Percentiles rank a stretch among this genome's conserved stretches.
Evolutionary conservation across 2,113 vertebrate genomes (phyloP).

Genomic region (Stercorarius parasiticus): DNA sequence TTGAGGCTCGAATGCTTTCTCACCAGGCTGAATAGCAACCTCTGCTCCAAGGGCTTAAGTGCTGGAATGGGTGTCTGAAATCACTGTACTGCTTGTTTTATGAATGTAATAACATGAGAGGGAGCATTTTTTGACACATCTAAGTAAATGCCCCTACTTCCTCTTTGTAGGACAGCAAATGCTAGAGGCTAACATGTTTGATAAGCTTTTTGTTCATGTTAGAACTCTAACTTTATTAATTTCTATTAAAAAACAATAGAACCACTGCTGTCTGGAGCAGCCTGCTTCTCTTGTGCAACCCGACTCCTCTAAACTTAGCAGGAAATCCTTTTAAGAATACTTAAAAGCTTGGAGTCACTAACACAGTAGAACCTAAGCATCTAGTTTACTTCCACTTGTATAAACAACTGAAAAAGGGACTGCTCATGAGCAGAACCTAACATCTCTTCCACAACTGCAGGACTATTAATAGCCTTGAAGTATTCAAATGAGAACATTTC

Average conservation of each 20-base stretch:
- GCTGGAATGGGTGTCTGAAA: neutral
- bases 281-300: neutral
- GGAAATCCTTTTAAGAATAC: neutral
- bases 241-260: neutral
- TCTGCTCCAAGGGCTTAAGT: neutral
- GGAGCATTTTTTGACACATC: neutral
- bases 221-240: neutral
- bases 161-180: neutral
- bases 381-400: neutral
- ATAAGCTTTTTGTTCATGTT: neutral
- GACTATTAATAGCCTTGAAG: neutral
- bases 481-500: neutral
- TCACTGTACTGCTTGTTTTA: neutral
- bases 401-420: neutral
- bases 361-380: neutral
- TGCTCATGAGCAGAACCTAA: neutral
- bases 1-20: neutral
- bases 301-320: neutral
- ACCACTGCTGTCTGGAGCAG: neutral
- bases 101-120: accelerated
- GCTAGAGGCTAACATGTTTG: neutral
- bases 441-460: neutral
- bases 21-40: neutral
- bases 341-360: neutral
- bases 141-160: neutral